Conservation (phyloP, 2,888 invertebrate species). For the Tetragonula carbonaria region DNA sequence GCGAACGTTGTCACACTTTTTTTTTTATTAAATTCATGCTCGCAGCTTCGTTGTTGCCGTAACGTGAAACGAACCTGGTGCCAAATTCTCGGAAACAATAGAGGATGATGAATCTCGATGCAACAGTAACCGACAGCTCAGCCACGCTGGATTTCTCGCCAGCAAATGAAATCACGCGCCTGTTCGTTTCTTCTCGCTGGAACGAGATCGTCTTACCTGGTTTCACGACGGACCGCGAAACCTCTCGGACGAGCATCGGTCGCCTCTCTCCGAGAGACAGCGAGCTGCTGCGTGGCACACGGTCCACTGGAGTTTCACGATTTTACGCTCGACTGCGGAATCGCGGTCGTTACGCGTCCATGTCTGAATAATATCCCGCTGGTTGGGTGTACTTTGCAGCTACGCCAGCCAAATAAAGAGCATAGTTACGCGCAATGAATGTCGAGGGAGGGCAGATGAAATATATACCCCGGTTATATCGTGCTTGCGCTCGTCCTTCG, state of each 20-base stretch:
- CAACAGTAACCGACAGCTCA: too few relatives aligned
- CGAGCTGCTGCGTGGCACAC: constrained; percentile 44
- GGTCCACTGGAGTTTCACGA: constrained; percentile 67
- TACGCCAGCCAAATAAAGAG: constrained; percentile 59
- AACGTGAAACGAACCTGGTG: too few relatives aligned
- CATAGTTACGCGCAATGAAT: constrained; percentile 68
- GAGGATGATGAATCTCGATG: too few relatives aligned
- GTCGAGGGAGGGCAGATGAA: constrained; percentile 59
- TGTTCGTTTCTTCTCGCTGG: not conserved
- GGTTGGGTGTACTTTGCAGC: constrained; percentile 49
- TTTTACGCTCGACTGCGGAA: constrained; percentile 66
- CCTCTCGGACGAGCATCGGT: constrained; percentile 30
- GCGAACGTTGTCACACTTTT: too few relatives aligned
- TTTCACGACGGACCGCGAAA: constrained; percentile 12
- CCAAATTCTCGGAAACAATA: too few relatives aligned
- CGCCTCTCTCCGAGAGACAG: constrained; percentile 38
- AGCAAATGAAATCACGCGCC: not conserved
- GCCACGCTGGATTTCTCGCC: too few relatives aligned
- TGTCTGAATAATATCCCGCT: constrained; percentile 64
- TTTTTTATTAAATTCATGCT: too few relatives aligned
- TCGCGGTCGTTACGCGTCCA: constrained; percentile 61
- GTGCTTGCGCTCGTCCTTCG: constrained; percentile 48
- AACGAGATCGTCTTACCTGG: not conserved
- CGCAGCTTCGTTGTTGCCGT: too few relatives aligned
- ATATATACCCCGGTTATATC: constrained; percentile 67